Evolutionary conservation across 2,888 invertebrate genomes (phyloP), one percentile per base, ranked within the genome.

Genomic region (Folsomia manolachei): DNA sequence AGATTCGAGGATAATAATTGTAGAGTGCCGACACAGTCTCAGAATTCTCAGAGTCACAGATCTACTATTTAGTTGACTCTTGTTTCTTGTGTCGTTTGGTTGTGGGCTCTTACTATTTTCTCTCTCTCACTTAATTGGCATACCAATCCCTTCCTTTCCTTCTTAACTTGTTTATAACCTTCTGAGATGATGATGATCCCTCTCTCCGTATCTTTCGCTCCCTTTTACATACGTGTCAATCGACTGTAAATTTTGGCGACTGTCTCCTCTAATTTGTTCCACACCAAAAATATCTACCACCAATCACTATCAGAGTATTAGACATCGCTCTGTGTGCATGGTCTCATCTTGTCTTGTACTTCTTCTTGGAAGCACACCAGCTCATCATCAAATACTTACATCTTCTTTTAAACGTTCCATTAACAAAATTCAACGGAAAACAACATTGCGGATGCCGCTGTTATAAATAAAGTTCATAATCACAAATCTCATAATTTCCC

Each of bases 241-340:
- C 79, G 81, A 79, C 81, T 81, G 81, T 81, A 81, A 81, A 81
- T 81, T 81, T 81, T 81, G 81, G 81, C 81, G 80, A 80, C 80
- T 81, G 81, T 81, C 80, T 80, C 78, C 76, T 75, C 80, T 80
- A 81, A 81, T 81, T 81, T 81, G 81, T 81, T 80, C 81, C 80
- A 78, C 81, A 79, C 80, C 81, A 79, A 81, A 81, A 80, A 81
- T 79, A 81, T 79, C 79, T 75, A 70, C 80, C 78, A 79, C 81
- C 81, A 79, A 81, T 79, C 78, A 80, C 79, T 79, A 39, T 39
- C 39, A 39, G 56, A 56, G 56, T 56, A 56, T 56, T 19, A 56
- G 56, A 19, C n/a, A 19, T 18, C 73, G 73, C 69, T 78, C 73
- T 78, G 74, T 74, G n/a, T n/a, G n/a, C n/a, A n/a, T n/a, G n/a